Percentiles rank a stretch among this genome's conserved stretches.
These are phyloP conservation scores for Alexandromys fortis DNA, from an alignment of 2,113 vertebrate species.

Conservation along the genomic window DNA sequence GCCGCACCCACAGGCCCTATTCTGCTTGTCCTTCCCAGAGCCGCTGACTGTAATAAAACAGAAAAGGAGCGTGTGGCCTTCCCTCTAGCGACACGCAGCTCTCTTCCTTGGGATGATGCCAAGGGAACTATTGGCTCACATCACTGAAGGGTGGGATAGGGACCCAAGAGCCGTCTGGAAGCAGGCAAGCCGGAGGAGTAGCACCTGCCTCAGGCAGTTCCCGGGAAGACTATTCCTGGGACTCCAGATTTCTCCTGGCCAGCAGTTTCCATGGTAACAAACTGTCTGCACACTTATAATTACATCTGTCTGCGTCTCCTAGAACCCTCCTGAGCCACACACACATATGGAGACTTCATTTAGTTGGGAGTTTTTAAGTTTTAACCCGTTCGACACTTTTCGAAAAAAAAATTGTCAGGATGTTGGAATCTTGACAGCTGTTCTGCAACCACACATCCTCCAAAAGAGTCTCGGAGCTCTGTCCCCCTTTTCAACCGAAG, in stretches of 20 bases:
- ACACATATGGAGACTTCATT: slow-evolving; percentile 77
- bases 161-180: not conserved
- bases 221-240: not conserved
- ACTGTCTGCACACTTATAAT: slow-evolving; percentile 74
- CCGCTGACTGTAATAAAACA: not conserved
- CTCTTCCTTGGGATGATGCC: not conserved
- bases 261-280: slow-evolving; percentile 76
- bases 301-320: slow-evolving; percentile 76
- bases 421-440: slow-evolving; percentile 14
- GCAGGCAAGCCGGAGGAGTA: not conserved
- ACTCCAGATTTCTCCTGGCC: slow-evolving; percentile 19
- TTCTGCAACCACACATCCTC: not conserved
- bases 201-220: not conserved
- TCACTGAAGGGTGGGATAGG: not conserved
- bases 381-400: slow-evolving; percentile 68
- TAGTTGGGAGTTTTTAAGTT: slow-evolving; percentile 54
- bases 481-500: not conserved
- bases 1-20: not conserved
- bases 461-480: not conserved
- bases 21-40: not conserved
- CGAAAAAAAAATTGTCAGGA: slow-evolving; percentile 3
- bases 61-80: not conserved
- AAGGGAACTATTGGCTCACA: not conserved
- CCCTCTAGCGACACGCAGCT: not conserved
- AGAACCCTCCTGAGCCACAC: slow-evolving; percentile 60